These are phyloP conservation scores for Trachymyrmex cornetzi DNA, from an alignment of 1,140 invertebrate genomes.

Conservation along the genomic window DNA sequence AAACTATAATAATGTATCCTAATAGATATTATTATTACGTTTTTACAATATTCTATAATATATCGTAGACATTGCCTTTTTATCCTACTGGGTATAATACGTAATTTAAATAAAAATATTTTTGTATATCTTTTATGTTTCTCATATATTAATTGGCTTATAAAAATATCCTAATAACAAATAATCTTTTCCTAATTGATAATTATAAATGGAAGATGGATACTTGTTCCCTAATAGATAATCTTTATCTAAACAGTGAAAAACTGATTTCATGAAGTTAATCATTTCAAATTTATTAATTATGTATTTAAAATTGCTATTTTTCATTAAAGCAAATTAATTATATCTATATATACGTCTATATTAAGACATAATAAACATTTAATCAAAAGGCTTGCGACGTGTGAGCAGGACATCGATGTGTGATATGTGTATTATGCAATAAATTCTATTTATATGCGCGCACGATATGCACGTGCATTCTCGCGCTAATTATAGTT, in stretches of 20 bases:
- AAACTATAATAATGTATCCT: neutral
- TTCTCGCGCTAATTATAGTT: slow-evolving; percentile 54
- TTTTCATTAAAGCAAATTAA: neutral
- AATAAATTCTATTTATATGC: slow-evolving; percentile 82
- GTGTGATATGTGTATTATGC: slow-evolving; percentile 85
- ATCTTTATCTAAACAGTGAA: neutral
- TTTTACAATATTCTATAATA: neutral
- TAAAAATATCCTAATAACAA: neutral
- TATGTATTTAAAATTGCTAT: neutral
- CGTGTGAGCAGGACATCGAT: slow-evolving; percentile 75
- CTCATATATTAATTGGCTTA: neutral
- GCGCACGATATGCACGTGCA: slow-evolving; percentile 69
- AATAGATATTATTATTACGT: neutral
- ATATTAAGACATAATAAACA: neutral
- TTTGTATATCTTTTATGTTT: neutral
- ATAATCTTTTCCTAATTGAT: neutral
- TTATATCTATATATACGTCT: neutral
- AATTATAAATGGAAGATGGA: neutral
- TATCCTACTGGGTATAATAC: neutral
- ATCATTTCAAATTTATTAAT: neutral
- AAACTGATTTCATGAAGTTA: neutral
- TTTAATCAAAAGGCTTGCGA: slow-evolving; percentile 9
- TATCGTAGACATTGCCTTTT: neutral
- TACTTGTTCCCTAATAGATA: neutral
- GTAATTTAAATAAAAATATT: neutral